Conservation (phyloP, 1,140 invertebrate genomes). For the Calephelis virginiensis region DNA sequence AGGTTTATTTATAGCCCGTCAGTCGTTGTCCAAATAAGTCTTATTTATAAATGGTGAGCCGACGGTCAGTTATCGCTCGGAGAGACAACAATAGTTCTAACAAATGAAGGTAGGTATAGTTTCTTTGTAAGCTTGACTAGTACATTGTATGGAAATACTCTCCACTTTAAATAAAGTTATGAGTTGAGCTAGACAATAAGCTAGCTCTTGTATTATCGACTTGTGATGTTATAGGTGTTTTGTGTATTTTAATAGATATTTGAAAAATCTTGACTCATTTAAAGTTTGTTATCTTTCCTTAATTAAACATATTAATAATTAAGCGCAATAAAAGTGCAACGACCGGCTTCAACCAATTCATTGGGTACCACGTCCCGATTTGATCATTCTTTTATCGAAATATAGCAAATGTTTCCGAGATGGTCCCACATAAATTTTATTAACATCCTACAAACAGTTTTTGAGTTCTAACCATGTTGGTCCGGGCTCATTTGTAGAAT, state of each 20-base stretch:
- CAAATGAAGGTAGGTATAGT: conserved; percentile 34
- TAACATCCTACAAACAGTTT: too few species aligned
- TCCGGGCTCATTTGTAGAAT: too few species aligned
- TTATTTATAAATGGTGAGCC: conserved; percentile 51
- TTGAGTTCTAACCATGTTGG: too few species aligned
- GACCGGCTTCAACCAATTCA: too few species aligned
- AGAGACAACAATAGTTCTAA: conserved; percentile 39
- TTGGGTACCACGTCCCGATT: too few species aligned
- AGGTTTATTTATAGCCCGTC: conserved; percentile 48
- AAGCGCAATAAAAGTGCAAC: too few species aligned
- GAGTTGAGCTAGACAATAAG: conserved; percentile 1
- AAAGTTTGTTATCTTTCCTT: too few species aligned
- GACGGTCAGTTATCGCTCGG: conserved; percentile 24
- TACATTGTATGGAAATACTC: conserved; percentile 15
- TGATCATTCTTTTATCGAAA: too few species aligned
- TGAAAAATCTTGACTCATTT: too few species aligned
- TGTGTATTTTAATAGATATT: background rate
- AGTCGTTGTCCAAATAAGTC: conserved; percentile 51
- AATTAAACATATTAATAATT: too few species aligned
- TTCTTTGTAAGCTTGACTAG: conserved; percentile 14
- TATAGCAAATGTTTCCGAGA: too few species aligned
- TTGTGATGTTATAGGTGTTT: background rate
- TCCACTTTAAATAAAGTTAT: conserved; percentile 7
- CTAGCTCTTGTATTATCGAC: conserved; percentile 1
- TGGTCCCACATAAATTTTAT: too few species aligned